phyloP scores from a whole-genome alignment of 35 echinoderm and acorn worm species.

The Acanthaster planci region DNA sequence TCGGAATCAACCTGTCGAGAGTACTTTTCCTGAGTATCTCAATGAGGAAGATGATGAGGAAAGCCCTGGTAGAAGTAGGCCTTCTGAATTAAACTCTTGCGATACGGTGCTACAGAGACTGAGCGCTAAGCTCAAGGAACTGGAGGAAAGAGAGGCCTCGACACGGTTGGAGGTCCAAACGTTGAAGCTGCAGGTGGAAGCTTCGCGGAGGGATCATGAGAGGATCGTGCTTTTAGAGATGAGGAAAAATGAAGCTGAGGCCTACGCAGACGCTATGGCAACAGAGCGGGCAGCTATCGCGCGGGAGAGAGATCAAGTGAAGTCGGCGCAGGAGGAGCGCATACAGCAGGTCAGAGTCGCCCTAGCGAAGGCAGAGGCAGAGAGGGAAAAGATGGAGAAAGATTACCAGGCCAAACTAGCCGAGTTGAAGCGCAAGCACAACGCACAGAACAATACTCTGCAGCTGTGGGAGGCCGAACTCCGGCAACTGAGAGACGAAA shows the following conservation, averaged over 20 bases:
- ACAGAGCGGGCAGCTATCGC: too few relatives aligned
- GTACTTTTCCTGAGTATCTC: neutral
- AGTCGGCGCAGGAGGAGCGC: neutral
- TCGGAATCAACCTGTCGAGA: neutral
- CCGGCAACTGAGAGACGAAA: neutral
- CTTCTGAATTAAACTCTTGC: neutral
- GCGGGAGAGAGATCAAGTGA: neutral
- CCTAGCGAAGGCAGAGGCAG: neutral
- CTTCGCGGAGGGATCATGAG: neutral
- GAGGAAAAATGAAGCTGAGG: neutral
- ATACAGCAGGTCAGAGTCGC: neutral
- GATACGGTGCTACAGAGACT: neutral
- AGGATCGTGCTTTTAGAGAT: neutral
- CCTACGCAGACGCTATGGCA: too few relatives aligned
- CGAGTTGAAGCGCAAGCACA: neutral
- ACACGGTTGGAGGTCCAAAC: neutral
- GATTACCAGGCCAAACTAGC: neutral
- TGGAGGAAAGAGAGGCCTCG: neutral
- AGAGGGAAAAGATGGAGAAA: neutral
- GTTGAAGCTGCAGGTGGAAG: neutral
- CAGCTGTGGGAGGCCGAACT: neutral
- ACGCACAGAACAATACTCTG: neutral
- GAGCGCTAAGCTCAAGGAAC: neutral
- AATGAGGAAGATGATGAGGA: neutral
- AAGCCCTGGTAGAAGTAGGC: neutral